Percentiles rank a stretch among this genome's conserved stretches.
phyloP scores from a whole-genome alignment of 2,113 vertebrate species.

The Ornithorhynchus anatinus region DNA sequence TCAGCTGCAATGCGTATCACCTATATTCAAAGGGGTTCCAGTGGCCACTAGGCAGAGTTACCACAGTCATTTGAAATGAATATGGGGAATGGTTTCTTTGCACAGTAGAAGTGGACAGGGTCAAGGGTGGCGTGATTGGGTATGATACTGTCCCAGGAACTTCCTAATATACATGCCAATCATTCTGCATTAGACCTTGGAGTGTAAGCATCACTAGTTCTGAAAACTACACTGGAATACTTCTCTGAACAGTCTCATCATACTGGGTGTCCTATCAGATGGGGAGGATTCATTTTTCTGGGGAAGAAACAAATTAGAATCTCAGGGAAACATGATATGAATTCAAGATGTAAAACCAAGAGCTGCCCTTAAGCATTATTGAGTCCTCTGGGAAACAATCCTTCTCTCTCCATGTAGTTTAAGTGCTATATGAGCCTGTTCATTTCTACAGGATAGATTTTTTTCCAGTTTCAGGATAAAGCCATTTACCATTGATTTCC shows the following conservation, averaged over 20 bases:
- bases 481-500: conserved; percentile 15
- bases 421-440: neutral
- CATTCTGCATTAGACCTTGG: conserved; percentile 15
- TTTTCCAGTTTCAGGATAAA: conserved; percentile 21
- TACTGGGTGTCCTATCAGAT: neutral
- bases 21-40: neutral
- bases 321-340: conserved; percentile 14
- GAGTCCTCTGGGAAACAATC: too few relatives aligned
- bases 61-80: too few relatives aligned
- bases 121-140: too few relatives aligned
- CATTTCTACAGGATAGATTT: neutral
- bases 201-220: conserved; percentile 32
- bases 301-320: neutral
- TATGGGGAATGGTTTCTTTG: neutral
- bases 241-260: neutral
- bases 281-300: conserved; percentile 24
- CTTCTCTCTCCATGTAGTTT: conserved; percentile 19
- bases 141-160: neutral
- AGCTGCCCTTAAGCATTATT: neutral
- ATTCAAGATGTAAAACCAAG: conserved; percentile 1
- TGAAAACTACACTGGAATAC: conserved; percentile 23
- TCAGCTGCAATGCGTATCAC: neutral
- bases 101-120: neutral
- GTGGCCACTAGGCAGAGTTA: neutral
- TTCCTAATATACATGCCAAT: conserved; percentile 19